Evolutionary conservation across 2,113 vertebrate genomes (phyloP), one percentile per base, ranked within the genome.

Genomic region (Craseonycteris thonglongyai): DNA sequence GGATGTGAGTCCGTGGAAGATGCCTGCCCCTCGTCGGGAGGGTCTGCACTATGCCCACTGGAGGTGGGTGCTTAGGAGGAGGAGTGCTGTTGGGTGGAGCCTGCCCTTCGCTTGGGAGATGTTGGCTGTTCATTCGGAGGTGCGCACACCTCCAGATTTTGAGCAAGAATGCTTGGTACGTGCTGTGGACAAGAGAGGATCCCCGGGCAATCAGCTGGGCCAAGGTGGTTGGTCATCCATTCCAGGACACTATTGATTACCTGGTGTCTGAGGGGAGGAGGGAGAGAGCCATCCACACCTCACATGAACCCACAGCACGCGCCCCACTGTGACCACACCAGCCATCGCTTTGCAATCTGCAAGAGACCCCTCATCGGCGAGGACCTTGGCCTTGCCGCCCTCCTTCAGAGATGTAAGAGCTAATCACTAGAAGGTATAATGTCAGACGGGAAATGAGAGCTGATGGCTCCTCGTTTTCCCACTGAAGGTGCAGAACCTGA

Each of bases 21-120:
- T 8, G 47, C 6, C 35, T 9, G 3, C 0, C 6, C n/a, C 5
- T 40, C 1, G 7, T 5, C 6, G 7, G 24, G 10, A 38, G 1
- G 4, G 2, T 10, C 59, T 80, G 72, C 14, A 4, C 61, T 21
- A 2, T 6, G 24, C 28, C 5, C 12, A 1, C 26, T 7, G 28
- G 7, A 76, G n/a, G n/a, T 1, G 28, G 3, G 3, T 1, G 7
- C 24, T 6, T 10, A 28, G 45, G 16, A 54, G 14, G 28, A n/a
- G n/a, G n/a, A n/a, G n/a, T n/a, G n/a, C n/a, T 15, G 11, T 22
- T 9, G 9, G 11, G 2, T 38, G 18, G 11, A 15, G 19, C 6
- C 33, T 40, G 3, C 6, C 2, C 30, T 35, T n/a, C 26, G 15
- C 4, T 15, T 49, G n/a, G 49, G 56, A 22, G 1, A 12, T 4